Base-by-base conservation (phyloP, 2,888 invertebrate genomes). In the Ashinkailepas kermadecensis region DNA sequence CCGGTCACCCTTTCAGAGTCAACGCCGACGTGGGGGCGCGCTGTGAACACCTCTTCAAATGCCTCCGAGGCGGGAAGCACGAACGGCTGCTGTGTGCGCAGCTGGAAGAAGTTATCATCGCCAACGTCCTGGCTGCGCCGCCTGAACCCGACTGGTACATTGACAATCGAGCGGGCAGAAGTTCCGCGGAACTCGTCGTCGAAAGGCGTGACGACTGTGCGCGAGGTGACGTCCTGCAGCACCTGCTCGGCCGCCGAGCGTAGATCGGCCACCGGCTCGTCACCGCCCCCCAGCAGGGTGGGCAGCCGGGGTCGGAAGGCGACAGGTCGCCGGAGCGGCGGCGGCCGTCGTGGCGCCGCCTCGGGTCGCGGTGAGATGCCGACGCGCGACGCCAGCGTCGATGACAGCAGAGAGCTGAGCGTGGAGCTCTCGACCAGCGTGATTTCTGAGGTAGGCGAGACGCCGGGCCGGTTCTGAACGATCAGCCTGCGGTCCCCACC, bases 381-480 rank as follows among this genome's bases (percentile, higher is more conserved):
- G 11, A 11, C 21, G n/a, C 78, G 57, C 12, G 78, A 58, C 11
- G 78, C 57, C 11, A 23, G 78, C 3, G 78, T 58, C 15, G 78
- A 9, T 1, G 21, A 18, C 23, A 78, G 58, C 23, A 78, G 58
- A 8, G 78, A 78, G 25, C 57, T 58, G 21, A 78, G 57, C n/a
- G 78, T 78, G 9, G 78, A 78, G 58, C 78, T 78, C 57, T 78
- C 78, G 57, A 78, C n/a, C 4, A 78, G 78, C 8, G 78, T 78
- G 58, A 78, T 78, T 12, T 78, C 78, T 7, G 78, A 78, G 15
- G 78, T 78, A 1, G 56, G 39, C 18, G 54, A 25, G 3, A 54
- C 54, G 8, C 74, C 74, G 15, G 74, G 78, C 23, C 78, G 57
- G 58, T 78, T 78, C n/a, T 78, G 56, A 0, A 78, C 78, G 78